phyloP scores from a whole-genome alignment of 2,113 vertebrate genomes.

The Gavialis gangeticus region DNA sequence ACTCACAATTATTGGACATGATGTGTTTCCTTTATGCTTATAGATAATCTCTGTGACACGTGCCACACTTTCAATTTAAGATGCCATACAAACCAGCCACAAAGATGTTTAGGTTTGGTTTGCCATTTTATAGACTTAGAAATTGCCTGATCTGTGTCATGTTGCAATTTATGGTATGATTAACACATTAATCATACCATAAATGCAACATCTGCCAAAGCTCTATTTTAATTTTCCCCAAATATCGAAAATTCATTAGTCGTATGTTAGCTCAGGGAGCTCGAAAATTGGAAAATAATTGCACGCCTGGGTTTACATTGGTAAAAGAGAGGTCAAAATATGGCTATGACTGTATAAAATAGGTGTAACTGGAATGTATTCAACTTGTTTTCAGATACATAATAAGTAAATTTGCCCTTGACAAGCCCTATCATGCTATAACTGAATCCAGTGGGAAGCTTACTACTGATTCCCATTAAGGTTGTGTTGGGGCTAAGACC shows the following conservation, averaged over 20 bases:
- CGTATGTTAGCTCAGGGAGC: neutral
- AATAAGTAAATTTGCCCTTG: neutral
- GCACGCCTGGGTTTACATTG: neutral
- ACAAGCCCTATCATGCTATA: neutral
- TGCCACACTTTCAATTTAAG: too few species aligned
- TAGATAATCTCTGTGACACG: neutral
- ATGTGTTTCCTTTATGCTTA: neutral
- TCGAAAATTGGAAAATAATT: neutral
- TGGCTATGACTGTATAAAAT: neutral
- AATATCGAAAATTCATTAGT: neutral
- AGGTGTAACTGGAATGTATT: neutral
- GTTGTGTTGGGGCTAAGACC: neutral
- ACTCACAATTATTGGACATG: neutral
- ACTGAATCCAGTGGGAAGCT: neutral
- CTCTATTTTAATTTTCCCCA: neutral
- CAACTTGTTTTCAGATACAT: neutral
- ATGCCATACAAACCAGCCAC: too few species aligned
- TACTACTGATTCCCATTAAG: neutral
- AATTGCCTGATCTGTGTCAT: too few species aligned
- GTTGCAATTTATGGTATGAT: too few species aligned
- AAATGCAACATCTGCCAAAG: too few species aligned
- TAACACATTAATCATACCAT: too few species aligned
- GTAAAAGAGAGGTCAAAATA: neutral
- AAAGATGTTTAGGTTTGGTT: too few species aligned
- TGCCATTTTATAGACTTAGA: too few species aligned